Conservation (phyloP, 2,888 invertebrate genomes). For the Argynnis bischoffii region DNA sequence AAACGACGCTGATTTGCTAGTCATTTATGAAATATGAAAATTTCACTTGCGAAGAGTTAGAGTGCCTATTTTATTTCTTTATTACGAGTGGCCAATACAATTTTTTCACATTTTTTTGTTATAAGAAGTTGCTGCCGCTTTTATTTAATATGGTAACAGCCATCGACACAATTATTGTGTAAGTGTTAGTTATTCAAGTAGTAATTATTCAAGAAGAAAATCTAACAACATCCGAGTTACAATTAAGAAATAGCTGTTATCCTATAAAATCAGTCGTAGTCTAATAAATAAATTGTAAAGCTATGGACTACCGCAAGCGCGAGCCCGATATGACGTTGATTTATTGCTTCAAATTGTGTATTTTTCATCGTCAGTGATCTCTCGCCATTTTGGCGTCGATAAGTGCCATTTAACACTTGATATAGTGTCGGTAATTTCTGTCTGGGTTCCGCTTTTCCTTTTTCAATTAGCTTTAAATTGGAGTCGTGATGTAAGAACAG, state of each 20-base stretch:
- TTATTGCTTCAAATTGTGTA: constrained; percentile 80
- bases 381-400: constrained; percentile 75
- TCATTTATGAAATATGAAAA: no score
- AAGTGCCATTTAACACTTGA: constrained; percentile 82
- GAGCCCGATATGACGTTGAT: constrained; percentile 64
- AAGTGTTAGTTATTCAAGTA: no score
- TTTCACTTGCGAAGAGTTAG: no score
- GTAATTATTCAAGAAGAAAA: background rate
- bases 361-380: constrained; percentile 75
- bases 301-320: constrained; percentile 62
- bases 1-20: no score
- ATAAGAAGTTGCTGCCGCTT: no score
- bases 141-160: background rate
- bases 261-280: constrained; percentile 9
- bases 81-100: no score
- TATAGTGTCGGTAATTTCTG: constrained; percentile 81
- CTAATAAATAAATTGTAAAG: constrained; percentile 75
- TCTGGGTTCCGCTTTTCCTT: constrained; percentile 69
- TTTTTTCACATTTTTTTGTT: no score
- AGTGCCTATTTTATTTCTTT: no score
- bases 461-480: constrained; percentile 79
- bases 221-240: constrained; percentile 11
- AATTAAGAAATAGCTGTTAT: constrained; percentile 18
- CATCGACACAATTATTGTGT: background rate
- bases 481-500: constrained; percentile 65